Base-by-base conservation (phyloP, 1,140 invertebrate genomes). In the Diachasmimorpha longicaudata region DNA sequence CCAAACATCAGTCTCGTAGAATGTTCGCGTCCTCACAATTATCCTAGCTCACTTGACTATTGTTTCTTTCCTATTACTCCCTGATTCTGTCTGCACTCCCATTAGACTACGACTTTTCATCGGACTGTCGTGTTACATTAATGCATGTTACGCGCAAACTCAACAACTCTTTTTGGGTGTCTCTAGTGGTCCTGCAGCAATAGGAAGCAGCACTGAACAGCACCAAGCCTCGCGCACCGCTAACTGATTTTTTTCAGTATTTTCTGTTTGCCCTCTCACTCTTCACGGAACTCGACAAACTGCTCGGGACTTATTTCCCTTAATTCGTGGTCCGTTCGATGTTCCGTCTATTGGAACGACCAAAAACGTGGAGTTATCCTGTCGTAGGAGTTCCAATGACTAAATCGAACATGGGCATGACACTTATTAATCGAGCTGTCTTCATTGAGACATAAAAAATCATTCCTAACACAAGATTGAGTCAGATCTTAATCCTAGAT, bases 151-250 rank as follows among this genome's bases (percentile, higher is more conserved):
- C 58, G 70, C 52, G 70, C 67, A 66, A 55, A 21, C n/a, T 74
- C 70, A 19, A 71, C 39, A 13, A 16, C 19, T n/a, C 72, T 70
- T 58, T 67, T 36, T 25, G 48, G 66, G 46, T 75, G 42, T 31
- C 11, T 69, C 31, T 63, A 25, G 36, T 44, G 55, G 55, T 39
- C 63, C 72, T 77, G 42, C 69, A 72, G 72, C 76, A 74, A 31
- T 6, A 1, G 11, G 14, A 21, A 55, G 48, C 48, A 55, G 48
- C 48, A 55, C 48, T 55, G n/a, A 55, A 55, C 48, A 55, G 48
- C 48, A 19, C 14, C 75, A 71, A 55, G 78, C 75, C 55, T 77
- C 78, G 78, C 78, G 70, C 78, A 77, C 75, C 75, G 78, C n/a
- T 72, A 72, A 77, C 78, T 79, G 78, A 48, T 42, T 31, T 31